A percentile compares a stretch with the other conserved stretches of the same genome.
These are phyloP conservation scores for Limonius californicus DNA, from an alignment of 1,140 invertebrate genomes.

Conservation along the genomic window DNA sequence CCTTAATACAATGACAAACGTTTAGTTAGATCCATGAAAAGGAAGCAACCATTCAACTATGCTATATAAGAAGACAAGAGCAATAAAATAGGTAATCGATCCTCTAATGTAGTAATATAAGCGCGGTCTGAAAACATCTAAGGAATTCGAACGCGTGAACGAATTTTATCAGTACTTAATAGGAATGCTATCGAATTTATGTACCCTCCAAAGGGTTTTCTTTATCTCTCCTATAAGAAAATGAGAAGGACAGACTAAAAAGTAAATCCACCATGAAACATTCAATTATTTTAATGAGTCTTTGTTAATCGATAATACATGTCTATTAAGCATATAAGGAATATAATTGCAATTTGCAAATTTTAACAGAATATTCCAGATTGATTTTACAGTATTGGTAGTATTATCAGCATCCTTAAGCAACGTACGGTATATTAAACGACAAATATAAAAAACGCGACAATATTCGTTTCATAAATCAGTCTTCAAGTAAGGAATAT, in stretches of 20 bases:
- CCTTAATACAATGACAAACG: neutral
- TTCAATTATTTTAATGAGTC: neutral
- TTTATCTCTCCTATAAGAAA: neutral
- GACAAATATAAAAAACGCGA: too few relatives aligned
- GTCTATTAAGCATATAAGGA: too few relatives aligned
- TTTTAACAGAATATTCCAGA: too few relatives aligned
- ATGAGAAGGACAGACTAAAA: neutral
- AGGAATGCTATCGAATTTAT: conserved; percentile 21
- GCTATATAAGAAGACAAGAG: neutral
- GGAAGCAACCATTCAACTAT: neutral
- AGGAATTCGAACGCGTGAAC: conserved; percentile 25
- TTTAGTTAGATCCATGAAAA: neutral
- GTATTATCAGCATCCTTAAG: too few relatives aligned
- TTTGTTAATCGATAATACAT: neutral
- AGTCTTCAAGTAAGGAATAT: too few relatives aligned
- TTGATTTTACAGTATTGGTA: too few relatives aligned
- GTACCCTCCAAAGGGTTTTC: neutral
- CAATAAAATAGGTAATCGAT: conserved; percentile 2
- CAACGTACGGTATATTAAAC: too few relatives aligned
- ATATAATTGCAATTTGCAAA: too few relatives aligned
- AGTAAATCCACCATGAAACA: neutral
- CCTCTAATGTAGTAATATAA: conserved; percentile 10
- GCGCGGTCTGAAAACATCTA: conserved; percentile 20
- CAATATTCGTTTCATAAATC: too few relatives aligned
- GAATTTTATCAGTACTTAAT: conserved; percentile 24